A percentile compares a stretch with the other conserved stretches of the same genome.
Evolutionary conservation across 2,888 invertebrate species (phyloP).

Genomic region (Plebejus melissa): DNA sequence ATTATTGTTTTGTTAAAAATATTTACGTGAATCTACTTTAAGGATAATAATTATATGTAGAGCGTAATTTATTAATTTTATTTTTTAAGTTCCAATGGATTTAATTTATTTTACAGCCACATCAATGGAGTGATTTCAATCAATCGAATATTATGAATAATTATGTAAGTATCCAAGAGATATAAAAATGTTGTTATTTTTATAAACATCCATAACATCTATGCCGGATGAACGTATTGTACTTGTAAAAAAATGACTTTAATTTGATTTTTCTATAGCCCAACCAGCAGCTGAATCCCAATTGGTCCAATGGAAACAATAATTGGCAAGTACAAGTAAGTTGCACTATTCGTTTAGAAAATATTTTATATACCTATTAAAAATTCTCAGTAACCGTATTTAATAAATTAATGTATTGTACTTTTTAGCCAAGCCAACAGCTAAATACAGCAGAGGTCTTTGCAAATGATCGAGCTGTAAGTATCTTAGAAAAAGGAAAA

Average conservation of each 20-base stretch:
- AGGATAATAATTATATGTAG: too few species aligned
- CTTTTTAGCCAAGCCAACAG: not conserved
- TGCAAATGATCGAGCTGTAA: constrained; percentile 6
- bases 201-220: not conserved
- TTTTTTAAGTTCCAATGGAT: not conserved
- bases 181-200: not conserved
- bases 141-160: constrained; percentile 34
- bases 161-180: not conserved
- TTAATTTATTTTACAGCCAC: constrained; percentile 26
- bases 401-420: not conserved
- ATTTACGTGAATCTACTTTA: too few species aligned
- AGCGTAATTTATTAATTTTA: too few species aligned
- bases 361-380: not conserved
- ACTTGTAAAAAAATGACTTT: not conserved
- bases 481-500: not conserved
- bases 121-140: constrained; percentile 27
- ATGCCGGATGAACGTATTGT: not conserved
- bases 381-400: not conserved
- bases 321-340: not conserved
- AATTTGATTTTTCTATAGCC: not conserved
- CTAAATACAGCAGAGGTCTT: not conserved
- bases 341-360: not conserved
- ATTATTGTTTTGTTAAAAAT: too few species aligned
- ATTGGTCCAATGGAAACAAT: not conserved
- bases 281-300: not conserved